A percentile compares a stretch with the other conserved stretches of the same genome.
Conservation (phyloP, 30 jellyfish, hydroid and myxozoan genomes). For the Hydra vulgaris region DNA sequence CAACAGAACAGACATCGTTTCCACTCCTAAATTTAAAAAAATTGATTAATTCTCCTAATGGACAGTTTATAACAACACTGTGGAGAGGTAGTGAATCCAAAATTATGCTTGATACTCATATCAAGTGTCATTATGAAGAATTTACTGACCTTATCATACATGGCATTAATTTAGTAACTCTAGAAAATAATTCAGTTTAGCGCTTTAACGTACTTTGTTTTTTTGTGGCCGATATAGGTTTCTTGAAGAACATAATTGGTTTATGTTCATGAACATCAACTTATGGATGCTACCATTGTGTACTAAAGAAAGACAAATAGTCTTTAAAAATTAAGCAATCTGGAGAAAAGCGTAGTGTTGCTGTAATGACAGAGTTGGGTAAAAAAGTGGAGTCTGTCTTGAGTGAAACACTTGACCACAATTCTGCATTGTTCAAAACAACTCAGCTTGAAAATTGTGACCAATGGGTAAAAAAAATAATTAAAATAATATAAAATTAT, state of each 20-base stretch:
- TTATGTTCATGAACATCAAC: slow-evolving; percentile 16
- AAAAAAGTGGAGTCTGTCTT: not conserved
- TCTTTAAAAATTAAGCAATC: not conserved
- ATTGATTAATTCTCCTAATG: slow-evolving; percentile 7
- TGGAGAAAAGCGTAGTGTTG: not conserved
- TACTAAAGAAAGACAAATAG: slow-evolving; percentile 3
- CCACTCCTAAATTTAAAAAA: not conserved
- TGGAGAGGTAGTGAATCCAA: slow-evolving; percentile 14
- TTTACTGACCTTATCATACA: not conserved
- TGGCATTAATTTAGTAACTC: slow-evolving; percentile 14
- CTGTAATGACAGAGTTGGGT: not conserved
- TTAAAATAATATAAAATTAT: not conserved
- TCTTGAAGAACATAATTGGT: slow-evolving; percentile 15
- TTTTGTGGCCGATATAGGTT: slow-evolving; percentile 13
- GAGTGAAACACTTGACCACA: slow-evolving; percentile 9
- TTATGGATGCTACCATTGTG: slow-evolving; percentile 18
- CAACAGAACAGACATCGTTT: slow-evolving; percentile 17
- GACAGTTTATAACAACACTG: slow-evolving; percentile 9
- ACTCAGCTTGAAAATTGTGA: slow-evolving; percentile 2
- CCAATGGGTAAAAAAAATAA: slow-evolving; percentile 14
- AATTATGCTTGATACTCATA: not conserved
- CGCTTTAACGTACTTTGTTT: slow-evolving; percentile 11
- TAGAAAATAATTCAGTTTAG: not conserved
- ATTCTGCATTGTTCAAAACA: not conserved
- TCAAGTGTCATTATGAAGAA: not conserved